Percentiles rank a stretch among this genome's conserved stretches.
Evolutionary conservation across 2,888 invertebrate species (phyloP).

Genomic region (Chrysolina americana): DNA sequence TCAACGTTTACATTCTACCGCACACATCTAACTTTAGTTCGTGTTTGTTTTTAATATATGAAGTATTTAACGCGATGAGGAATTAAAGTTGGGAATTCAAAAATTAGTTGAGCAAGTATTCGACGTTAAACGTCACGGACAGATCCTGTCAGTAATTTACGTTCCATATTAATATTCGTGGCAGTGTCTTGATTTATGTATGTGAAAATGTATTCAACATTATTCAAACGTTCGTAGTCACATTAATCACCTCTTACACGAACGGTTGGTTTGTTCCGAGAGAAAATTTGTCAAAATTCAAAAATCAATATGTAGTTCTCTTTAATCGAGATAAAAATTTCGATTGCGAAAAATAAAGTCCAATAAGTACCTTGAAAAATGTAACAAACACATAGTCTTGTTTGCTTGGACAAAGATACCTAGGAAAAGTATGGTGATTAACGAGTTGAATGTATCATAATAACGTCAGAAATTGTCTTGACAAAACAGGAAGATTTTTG

Average conservation of each 20-base stretch:
- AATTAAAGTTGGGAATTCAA: conserved; percentile 22
- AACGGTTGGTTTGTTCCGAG: background rate
- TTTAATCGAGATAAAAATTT: no score
- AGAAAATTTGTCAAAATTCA: background rate
- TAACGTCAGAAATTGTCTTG: no score
- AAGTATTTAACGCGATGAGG: conserved; percentile 31
- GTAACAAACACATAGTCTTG: no score
- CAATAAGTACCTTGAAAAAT: no score
- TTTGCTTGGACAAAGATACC: no score
- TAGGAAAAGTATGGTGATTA: no score
- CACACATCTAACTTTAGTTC: conserved; percentile 52
- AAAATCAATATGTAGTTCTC: no score
- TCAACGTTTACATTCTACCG: conserved; percentile 48
- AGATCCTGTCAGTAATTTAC: background rate
- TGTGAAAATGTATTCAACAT: conserved; percentile 5
- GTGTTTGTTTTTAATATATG: conserved; percentile 48
- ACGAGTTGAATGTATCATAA: no score
- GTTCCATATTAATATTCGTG: conserved; percentile 1
- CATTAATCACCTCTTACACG: background rate
- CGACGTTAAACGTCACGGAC: background rate
- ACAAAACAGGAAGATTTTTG: no score
- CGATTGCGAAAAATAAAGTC: no score
- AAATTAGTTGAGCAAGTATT: background rate
- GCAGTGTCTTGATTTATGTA: background rate
- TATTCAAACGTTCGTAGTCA: background rate